A percentile compares a stretch with the other conserved stretches of the same genome.
phyloP scores from a whole-genome alignment of 2,113 vertebrate genomes.

The Eurypyga helias region DNA sequence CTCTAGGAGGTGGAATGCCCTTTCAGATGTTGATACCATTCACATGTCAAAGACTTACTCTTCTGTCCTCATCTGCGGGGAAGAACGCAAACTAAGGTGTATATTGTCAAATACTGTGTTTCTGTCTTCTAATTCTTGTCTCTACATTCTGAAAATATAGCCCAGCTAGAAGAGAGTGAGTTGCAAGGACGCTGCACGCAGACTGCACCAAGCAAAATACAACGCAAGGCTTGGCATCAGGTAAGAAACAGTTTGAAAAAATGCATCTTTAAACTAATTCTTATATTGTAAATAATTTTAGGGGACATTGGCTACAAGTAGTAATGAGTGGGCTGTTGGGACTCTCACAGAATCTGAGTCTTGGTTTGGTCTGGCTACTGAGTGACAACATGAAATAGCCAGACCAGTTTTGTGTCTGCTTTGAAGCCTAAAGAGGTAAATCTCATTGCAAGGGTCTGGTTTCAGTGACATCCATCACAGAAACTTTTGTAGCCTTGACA shows the following conservation, averaged over 20 bases:
- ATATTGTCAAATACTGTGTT: background rate
- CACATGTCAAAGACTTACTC: background rate
- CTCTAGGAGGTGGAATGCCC: background rate
- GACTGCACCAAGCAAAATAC: constrained; percentile 84
- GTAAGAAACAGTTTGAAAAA: constrained; percentile 67
- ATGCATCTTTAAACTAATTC: background rate
- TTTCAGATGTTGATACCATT: background rate
- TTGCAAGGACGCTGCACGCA: constrained; percentile 67
- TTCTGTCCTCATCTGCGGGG: background rate
- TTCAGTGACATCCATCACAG: background rate
- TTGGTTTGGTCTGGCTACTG: background rate
- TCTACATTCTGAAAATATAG: constrained; percentile 19
- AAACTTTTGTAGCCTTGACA: background rate
- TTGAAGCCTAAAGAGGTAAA: background rate
- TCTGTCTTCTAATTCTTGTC: background rate
- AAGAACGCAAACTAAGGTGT: accelerated
- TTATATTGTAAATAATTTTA: background rate
- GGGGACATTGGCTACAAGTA: background rate
- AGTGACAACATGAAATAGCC: background rate
- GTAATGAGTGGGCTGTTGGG: background rate
- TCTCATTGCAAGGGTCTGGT: background rate
- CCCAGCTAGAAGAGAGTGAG: constrained; percentile 56
- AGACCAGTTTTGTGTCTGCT: background rate
- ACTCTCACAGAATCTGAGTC: background rate
- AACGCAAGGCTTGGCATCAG: constrained; percentile 91